Base-by-base conservation (phyloP, 2,888 invertebrate species). In the Pantelozetes paolii region DNA sequence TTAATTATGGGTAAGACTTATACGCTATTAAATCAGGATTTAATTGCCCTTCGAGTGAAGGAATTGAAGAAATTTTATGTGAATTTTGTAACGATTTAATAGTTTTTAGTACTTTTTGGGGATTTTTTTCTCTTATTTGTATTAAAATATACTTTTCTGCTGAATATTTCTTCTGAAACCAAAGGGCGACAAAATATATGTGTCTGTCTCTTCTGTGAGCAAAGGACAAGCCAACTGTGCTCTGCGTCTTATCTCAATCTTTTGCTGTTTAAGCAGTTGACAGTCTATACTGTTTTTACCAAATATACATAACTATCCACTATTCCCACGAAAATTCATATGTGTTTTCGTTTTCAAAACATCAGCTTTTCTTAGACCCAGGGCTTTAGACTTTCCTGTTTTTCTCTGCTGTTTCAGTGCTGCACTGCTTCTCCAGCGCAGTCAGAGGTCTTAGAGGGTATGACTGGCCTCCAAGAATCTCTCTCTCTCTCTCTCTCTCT, bases 111-210 rank as follows among this genome's bases (percentile, higher is more conserved):
- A 18, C 2, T 15, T 45, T 45, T 45, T 15, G 11, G 15, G 11
- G 11, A 45, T 2, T 45, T 15, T 18, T 45, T 45, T 45, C 18
- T 45, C 15, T 9, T 45, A 9, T 45, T 45, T 45, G 45, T 15
- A 2, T 18, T 45, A 45, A 45, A 45, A 15, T 45, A 11, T 45
- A 45, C 15, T 45, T 45, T 15, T 45, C 15, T 45, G 11, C 45
- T n/a, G n/a, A n/a, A n/a, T n/a, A n/a, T n/a, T n/a, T n/a, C n/a
- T n/a, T n/a, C n/a, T 8, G 45, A 18, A 45, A 45, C 15, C 45
- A 45, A 45, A 45, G 45, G n/a, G 45, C 45, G 45, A 45, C 45
- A 45, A 45, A 45, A n/a, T n/a, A n/a, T n/a, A n/a, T n/a, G n/a
- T n/a, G n/a, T n/a, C n/a, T 18, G 45, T 11, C 8, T 45, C 15